Evolutionary conservation across 1,140 invertebrate species (phyloP), one percentile per base, ranked within the genome.

Genomic region (Homalodisca vitripennis): DNA sequence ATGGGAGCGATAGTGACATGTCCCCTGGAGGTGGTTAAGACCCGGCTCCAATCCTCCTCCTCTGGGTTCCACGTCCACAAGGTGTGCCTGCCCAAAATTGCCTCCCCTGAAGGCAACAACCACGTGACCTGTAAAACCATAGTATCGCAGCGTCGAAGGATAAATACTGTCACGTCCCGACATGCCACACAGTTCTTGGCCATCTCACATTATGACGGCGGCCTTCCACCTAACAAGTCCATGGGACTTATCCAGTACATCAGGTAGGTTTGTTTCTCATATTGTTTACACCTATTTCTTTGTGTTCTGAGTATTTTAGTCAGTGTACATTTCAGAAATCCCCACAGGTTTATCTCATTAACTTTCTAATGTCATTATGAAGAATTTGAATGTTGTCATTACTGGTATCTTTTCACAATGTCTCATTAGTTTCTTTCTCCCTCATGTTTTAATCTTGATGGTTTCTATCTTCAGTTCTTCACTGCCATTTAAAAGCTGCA

Each of bases 21-120:
- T 83, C 98, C 98, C 0, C 82, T 99, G 72, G 98, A 99, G 84
- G 97, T 99, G 67, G 93, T 99, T 3, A 99, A 99, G 82, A 99
- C 98, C 1, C 86, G 98, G 55, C 85, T 98, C 66, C 98, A 99
- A 80, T 98, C 96, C 13, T 98, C 95, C 0, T 87, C 88, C 41
- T 86, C 85, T 41, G 86, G 88, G 30, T 89, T 90, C 72, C 78
- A 84, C 73, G 78, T 72, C 66, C 76, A 67, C 71, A 71, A 73
- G 51, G 69, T 73, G 26, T 71, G 72, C 27, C 64, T 76, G 74
- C 77, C 79, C 68, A 77, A 77, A 78, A 79, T 81, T 76, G 81
- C 82, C 74, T 80, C 76, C 31, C 75, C 79, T 22, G 80, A 80
- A 46, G 73, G 77, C n/a, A 80, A 80, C 31, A 80, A 79, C 64